Evolutionary conservation across 1,140 invertebrate genomes (phyloP).

Genomic region (Pemphigus obesinymphae): DNA sequence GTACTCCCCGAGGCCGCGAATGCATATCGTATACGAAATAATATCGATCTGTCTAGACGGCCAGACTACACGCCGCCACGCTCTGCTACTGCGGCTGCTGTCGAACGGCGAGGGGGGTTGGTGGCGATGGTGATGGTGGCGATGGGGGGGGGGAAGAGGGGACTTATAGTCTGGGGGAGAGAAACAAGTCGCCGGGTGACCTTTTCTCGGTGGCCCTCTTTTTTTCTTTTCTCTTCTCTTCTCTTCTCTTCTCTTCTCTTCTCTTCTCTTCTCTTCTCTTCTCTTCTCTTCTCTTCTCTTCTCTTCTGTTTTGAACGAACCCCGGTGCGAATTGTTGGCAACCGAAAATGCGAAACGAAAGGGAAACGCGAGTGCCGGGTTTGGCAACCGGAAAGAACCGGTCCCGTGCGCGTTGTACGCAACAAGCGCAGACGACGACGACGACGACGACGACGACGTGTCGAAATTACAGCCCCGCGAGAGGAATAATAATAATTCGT

Average conservation of each 20-base stretch:
- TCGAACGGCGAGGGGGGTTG: not conserved
- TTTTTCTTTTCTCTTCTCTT: too few relatives aligned
- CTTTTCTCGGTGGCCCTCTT: conserved; percentile 25
- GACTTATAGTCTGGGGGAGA: too few relatives aligned
- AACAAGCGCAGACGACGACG: too few relatives aligned
- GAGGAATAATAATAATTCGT: not conserved
- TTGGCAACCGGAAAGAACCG: conserved; percentile 33
- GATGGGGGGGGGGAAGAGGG: not conserved
- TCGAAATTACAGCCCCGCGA: conserved; percentile 15
- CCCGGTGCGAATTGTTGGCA: not conserved
- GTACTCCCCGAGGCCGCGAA: not conserved
- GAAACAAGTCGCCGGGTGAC: not conserved
- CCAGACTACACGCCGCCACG: not conserved
- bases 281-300: too few relatives aligned
- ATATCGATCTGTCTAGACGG: conserved; percentile 39
- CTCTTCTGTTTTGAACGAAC: too few relatives aligned
- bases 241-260: not conserved
- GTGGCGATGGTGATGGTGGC: not conserved
- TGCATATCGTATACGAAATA: not conserved
- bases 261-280: not conserved
- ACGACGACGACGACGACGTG: too few relatives aligned
- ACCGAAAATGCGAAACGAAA: not conserved
- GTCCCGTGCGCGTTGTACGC: conserved; percentile 17
- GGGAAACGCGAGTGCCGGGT: not conserved
- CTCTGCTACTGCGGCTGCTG: not conserved